These are phyloP conservation scores for Oryzias sinensis DNA, from an alignment of 2,797 vertebrate species.

Conservation along the genomic window DNA sequence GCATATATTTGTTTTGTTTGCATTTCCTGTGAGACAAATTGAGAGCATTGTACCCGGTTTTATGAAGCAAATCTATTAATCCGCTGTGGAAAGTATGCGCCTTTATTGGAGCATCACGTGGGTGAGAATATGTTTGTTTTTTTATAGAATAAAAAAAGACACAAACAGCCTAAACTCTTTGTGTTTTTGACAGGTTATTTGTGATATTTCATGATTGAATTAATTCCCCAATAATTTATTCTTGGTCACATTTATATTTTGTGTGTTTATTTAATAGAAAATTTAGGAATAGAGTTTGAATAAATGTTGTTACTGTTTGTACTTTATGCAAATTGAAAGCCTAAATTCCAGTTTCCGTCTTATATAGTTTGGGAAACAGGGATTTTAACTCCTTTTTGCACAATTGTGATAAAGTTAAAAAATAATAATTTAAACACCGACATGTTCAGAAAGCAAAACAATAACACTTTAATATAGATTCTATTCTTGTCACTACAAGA, in stretches of 20 bases:
- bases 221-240: too few species aligned
- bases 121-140: slow-evolving; percentile 5
- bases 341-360: too few species aligned
- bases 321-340: too few species aligned
- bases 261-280: too few species aligned
- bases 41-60: slow-evolving; percentile 49
- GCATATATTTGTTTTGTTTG: slow-evolving; percentile 53
- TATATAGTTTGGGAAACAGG: too few species aligned
- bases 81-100: slow-evolving; percentile 36
- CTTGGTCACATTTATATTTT: too few species aligned
- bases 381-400: too few species aligned
- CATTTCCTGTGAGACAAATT: slow-evolving; percentile 54
- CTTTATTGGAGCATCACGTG: slow-evolving; percentile 12
- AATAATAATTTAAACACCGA: slow-evolving; percentile 51
- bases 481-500: slow-evolving; percentile 89
- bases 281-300: too few species aligned
- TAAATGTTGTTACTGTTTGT: too few species aligned
- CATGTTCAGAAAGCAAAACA: slow-evolving; percentile 83
- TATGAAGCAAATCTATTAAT: slow-evolving; percentile 65
- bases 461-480: slow-evolving; percentile 97
- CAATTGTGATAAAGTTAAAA: slow-evolving; percentile 33
- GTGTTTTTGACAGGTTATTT: too few species aligned
- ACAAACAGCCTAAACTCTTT: neutral
- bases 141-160: neutral
- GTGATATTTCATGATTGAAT: too few species aligned